Base-by-base conservation (phyloP, 1,140 invertebrate species). In the Pomacea maculata region DNA sequence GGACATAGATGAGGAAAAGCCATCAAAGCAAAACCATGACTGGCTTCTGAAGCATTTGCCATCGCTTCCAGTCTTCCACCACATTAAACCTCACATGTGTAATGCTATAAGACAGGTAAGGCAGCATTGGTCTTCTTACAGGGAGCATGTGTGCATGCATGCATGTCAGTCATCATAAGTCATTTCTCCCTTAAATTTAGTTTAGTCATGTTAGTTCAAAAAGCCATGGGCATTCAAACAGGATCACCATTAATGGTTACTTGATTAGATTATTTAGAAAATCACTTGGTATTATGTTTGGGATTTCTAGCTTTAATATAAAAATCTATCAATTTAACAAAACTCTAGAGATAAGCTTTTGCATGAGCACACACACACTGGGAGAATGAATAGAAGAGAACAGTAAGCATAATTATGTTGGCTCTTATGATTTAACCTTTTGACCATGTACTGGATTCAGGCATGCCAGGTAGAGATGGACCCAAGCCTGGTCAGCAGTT, bases 401-500 rank as follows among this genome's bases (percentile, higher is more conserved):
- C 34, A 6, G 34, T 2, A 6, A 6, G 6, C 34, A 45, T 45
- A 45, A 45, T 45, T 45, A 45, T 45, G 34, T 45, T 45, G 34
- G 34, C 34, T 45, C 34, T 45, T 45, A 45, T 45, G 34, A 45
- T 45, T 45, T 45, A 45, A 45, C 34, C 34, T 45, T 45, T 45
- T 45, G 34, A 45, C 34, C 34, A 45, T 45, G 34, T 45, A 45
- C 34, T 61, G 57, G 57, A 82, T 83, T 12, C 76, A 96, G 80
- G 97, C 97, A 10, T 96, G 96, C 88, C 95, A 97, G 85, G 95
- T 98, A 61, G 97, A 99, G 91, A 98, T 96, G 85, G 95, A 95
- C 87, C 95, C 96, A 0, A 91, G 93, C 12, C 93, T 96, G 74
- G 94, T 99, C n/a, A 95, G 95, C 80, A 95, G 95, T n/a, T 98